Percentiles rank a stretch among this genome's conserved stretches.
These are phyloP conservation scores for Seira musarum DNA, from an alignment of 2,888 invertebrate genomes.

Conservation along the genomic window DNA sequence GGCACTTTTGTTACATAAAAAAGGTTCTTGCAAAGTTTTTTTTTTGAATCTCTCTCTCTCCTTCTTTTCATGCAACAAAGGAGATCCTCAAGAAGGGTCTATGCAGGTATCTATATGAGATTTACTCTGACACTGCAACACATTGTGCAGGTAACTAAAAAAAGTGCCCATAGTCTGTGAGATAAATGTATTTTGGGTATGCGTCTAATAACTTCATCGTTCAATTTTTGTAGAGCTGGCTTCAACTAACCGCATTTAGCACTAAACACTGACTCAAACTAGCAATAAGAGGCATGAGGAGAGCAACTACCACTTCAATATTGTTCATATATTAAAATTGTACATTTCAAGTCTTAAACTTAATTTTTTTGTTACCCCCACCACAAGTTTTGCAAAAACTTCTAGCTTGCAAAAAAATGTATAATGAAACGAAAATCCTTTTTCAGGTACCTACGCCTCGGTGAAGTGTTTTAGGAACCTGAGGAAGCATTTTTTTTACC, in stretches of 20 bases:
- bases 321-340: no score
- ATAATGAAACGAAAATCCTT: not conserved
- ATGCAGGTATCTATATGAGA: no score
- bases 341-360: not conserved
- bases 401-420: no score
- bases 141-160: not conserved
- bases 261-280: not conserved
- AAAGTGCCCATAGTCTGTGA: not conserved
- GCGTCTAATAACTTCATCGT: not conserved
- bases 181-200: not conserved
- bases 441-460: not conserved
- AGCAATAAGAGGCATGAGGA: no score
- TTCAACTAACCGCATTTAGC: no score
- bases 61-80: slow-evolving; percentile 32
- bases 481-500: not conserved
- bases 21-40: slow-evolving; percentile 20
- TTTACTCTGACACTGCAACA: not conserved
- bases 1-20: slow-evolving; percentile 29
- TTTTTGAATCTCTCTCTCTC: not conserved
- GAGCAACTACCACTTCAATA: no score
- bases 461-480: not conserved
- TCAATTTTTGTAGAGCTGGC: no score
- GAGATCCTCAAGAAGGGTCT: slow-evolving; percentile 17
- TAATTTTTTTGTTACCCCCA: not conserved
- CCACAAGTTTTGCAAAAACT: not conserved